phyloP scores from a whole-genome alignment of 2,113 vertebrate genomes.

The Leptosomus discolor region DNA sequence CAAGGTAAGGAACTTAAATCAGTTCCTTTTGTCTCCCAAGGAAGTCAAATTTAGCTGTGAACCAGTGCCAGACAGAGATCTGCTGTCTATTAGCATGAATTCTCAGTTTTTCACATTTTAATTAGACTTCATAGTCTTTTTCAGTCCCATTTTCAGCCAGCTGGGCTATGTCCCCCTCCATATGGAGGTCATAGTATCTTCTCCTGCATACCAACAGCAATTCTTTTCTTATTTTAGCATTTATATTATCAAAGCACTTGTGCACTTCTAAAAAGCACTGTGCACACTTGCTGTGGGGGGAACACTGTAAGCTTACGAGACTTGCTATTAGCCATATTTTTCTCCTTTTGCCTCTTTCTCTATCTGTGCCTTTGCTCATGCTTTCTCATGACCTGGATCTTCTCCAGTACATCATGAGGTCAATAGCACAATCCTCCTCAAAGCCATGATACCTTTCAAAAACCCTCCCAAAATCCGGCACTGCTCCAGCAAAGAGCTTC shows the following conservation, averaged over 20 bases:
- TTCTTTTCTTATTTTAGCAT: background rate
- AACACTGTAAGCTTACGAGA: background rate
- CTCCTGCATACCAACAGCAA: background rate
- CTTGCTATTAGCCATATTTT: accelerated
- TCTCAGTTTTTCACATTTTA: constrained; percentile 57
- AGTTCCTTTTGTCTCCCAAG: constrained; percentile 29
- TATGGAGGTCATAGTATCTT: background rate
- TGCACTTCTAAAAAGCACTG: background rate
- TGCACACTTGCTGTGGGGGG: background rate
- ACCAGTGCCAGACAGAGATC: constrained; percentile 28
- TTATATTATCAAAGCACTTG: background rate
- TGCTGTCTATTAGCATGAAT: constrained; percentile 40
- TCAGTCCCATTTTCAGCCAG: constrained; percentile 11
- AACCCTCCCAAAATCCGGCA: background rate
- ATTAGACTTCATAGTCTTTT: constrained; percentile 9
- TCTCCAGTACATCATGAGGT: background rate
- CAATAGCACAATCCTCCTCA: background rate
- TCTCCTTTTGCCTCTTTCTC: background rate
- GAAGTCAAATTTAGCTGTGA: constrained; percentile 39
- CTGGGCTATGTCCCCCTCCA: constrained; percentile 4
- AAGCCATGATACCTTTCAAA: background rate
- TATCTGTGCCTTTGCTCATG: background rate
- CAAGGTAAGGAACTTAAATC: constrained; percentile 41
- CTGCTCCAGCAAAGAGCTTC: background rate
- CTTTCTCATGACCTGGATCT: background rate